Conservation (phyloP, 2,888 invertebrate genomes). For the Tineola bisselliella region DNA sequence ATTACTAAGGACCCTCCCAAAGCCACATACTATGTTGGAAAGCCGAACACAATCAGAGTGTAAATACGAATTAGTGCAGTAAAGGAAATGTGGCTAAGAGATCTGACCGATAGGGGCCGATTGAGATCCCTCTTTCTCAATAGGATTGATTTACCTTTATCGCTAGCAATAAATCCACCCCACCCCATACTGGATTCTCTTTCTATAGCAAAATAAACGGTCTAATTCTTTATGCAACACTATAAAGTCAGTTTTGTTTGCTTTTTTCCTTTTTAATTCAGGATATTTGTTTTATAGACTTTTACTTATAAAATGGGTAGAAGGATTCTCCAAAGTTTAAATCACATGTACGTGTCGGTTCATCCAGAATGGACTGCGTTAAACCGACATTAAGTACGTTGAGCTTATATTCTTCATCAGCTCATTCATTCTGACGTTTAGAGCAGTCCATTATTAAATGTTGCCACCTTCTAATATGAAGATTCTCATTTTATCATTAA, state of each 20-base stretch:
- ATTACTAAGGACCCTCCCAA: not conserved
- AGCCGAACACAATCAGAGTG: not conserved
- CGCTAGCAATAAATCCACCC: conserved; percentile 30
- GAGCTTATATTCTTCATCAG: no score
- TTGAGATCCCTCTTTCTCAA: conserved; percentile 7
- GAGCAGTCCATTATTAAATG: no score
- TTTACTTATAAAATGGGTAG: no score
- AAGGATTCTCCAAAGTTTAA: no score
- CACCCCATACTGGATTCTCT: conserved; percentile 21
- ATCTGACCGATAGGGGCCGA: conserved; percentile 11
- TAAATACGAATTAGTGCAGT: conserved; percentile 12
- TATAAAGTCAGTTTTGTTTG: not conserved
- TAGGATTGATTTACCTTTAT: conserved; percentile 30
- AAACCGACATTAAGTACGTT: no score
- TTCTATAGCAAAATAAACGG: conserved; percentile 9
- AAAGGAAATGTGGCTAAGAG: conserved; percentile 7
- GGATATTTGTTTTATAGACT: no score
- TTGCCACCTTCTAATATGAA: no score
- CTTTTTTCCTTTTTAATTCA: no score
- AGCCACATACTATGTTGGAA: not conserved
- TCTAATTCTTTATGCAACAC: not conserved
- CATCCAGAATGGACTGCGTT: no score
- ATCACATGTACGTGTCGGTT: no score
- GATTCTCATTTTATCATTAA: no score
- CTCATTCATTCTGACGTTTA: no score